Base-by-base conservation (phyloP, 2,113 vertebrate species). In the Silurus meridionalis region DNA sequence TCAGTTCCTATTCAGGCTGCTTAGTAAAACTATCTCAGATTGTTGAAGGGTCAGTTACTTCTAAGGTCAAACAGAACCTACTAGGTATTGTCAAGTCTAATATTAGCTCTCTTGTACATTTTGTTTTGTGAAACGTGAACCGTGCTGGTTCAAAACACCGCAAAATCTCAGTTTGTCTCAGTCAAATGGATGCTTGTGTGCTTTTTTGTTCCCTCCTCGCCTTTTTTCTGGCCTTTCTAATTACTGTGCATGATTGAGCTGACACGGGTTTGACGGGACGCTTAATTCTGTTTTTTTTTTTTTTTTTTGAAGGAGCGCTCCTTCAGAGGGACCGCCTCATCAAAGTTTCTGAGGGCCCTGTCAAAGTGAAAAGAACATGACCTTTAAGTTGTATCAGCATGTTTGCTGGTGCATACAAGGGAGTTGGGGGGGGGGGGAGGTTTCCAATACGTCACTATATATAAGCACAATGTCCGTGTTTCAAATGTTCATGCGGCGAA, bases 311-410 rank as follows among this genome's bases (percentile, higher is more conserved):
- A 37, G 93, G 92, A 91, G 93, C 93, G 94, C 94, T 96, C 95
- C 95, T 96, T 95, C 90, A 94, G 94, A 97, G 96, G 96, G 96
- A 95, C 96, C 93, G 92, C 92, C 96, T 97, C 96, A 93, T 99
- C 97, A 97, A 96, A 96, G 96, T 97, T 98, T 97, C 95, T 96
- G 97, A 98, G 96, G 96, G 97, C 95, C 95, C 96, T 99, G 98
- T 99, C 98, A 99, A 96, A 96, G 95, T 98, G 97, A 98, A 99
- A 99, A 99, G 98, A 97, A 99, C 98, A 98, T 97, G 98, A 99
- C 98, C 98, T 99, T 99, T 99, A 99, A 97, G 97, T 97, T 94
- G 97, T 97, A 99, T 98, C 98, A 97, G 97, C 97, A 97, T 98
- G 98, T 98, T 97, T 98, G 97, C 97, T 97, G 97, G 97, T 97